A percentile compares a stretch with the other conserved stretches of the same genome.
phyloP scores from a whole-genome alignment of 2,113 vertebrate species.

The Varanus salvator region DNA sequence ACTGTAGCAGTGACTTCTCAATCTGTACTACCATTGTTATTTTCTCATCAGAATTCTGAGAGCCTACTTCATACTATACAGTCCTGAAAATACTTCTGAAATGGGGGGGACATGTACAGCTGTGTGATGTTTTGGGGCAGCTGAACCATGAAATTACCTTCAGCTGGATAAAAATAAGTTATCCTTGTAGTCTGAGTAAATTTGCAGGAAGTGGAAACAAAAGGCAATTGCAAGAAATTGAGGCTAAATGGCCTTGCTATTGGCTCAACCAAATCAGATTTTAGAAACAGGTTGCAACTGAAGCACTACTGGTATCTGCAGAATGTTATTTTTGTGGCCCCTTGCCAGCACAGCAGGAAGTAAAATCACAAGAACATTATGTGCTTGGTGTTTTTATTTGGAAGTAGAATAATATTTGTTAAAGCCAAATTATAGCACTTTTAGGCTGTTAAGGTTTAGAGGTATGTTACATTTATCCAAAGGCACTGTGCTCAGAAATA shows the following conservation, averaged over 20 bases:
- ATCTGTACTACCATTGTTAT: neutral
- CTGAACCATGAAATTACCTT: neutral
- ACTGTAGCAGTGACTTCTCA: neutral
- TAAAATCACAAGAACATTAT: too few relatives aligned
- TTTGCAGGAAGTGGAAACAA: neutral
- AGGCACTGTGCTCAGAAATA: too few relatives aligned
- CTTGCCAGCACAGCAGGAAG: too few relatives aligned
- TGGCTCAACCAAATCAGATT: neutral
- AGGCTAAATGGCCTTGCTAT: neutral
- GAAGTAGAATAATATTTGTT: too few relatives aligned
- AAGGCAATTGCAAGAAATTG: too few relatives aligned
- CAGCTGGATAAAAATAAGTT: neutral
- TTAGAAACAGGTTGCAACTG: neutral
- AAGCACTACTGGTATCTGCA: too few relatives aligned
- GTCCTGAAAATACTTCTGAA: neutral
- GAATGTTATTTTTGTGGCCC: too few relatives aligned
- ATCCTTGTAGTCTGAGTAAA: neutral
- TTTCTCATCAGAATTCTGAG: neutral
- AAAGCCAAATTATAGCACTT: too few relatives aligned
- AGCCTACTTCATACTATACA: neutral
- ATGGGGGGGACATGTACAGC: neutral
- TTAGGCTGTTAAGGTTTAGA: too few relatives aligned
- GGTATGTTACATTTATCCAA: too few relatives aligned
- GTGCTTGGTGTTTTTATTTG: too few relatives aligned
- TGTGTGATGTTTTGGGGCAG: neutral